A percentile compares a stretch with the other conserved stretches of the same genome.
phyloP scores from a whole-genome alignment of 2,113 vertebrate genomes.

The Alectura lathami region DNA sequence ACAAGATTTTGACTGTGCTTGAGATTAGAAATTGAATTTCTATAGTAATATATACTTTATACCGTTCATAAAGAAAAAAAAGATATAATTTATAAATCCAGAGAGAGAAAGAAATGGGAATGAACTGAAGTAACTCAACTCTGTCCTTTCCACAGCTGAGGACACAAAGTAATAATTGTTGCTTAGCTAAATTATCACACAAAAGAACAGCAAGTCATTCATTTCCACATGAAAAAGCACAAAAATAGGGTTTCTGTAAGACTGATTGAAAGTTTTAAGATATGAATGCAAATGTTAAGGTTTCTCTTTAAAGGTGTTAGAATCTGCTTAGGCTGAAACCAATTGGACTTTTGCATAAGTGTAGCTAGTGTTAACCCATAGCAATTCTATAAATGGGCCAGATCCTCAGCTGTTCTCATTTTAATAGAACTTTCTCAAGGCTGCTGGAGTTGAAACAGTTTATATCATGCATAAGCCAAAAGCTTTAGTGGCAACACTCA shows the following conservation, averaged over 20 bases:
- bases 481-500: not conserved
- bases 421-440: not conserved
- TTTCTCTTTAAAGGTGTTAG: slow-evolving; percentile 19
- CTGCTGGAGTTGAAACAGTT: not conserved
- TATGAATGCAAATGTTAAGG: not conserved
- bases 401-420: not conserved
- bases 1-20: not conserved
- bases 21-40: not conserved
- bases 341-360: not conserved
- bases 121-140: slow-evolving; percentile 44
- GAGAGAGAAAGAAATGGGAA: slow-evolving; percentile 7
- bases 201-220: slow-evolving; percentile 66
- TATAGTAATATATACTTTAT: not conserved
- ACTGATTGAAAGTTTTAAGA: slow-evolving; percentile 24
- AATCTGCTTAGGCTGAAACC: not conserved
- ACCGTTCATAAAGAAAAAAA: slow-evolving; percentile 1
- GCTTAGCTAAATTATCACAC: slow-evolving; percentile 61
- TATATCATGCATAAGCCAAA: not conserved
- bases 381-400: not conserved
- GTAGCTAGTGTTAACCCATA: not conserved
- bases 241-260: slow-evolving; percentile 51
- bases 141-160: slow-evolving; percentile 61
- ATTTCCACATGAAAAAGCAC: slow-evolving; percentile 67
- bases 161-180: slow-evolving; percentile 65
- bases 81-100: not conserved